Evolutionary conservation across 2,797 vertebrate species (phyloP).

Genomic region (Siniperca scherzeri): DNA sequence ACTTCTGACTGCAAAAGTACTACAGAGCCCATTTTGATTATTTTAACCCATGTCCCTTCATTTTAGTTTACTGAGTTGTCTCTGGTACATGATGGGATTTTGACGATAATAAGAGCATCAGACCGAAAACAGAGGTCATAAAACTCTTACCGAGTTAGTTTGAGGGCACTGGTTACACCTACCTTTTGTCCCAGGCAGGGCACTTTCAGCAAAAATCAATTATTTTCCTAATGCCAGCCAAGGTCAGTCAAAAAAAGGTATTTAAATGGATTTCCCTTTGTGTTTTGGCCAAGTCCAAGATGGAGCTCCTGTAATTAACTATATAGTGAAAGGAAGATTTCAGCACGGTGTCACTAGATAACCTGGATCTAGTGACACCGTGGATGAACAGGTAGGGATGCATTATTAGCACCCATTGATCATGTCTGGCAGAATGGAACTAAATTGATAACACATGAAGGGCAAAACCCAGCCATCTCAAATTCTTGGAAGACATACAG

Average conservation of each 20-base stretch:
- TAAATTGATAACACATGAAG: conserved; percentile 7
- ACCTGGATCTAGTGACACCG: no score
- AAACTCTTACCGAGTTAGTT: background rate
- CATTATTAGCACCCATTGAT: background rate
- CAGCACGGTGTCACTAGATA: background rate
- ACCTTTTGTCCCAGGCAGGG: background rate
- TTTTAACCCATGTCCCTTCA: conserved; percentile 11
- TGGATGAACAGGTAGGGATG: background rate
- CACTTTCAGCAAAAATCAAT: conserved; percentile 1
- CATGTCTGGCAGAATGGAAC: background rate
- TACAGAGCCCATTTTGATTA: conserved; percentile 8
- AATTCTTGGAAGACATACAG: background rate
- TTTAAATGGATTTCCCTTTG: background rate
- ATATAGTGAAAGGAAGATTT: conserved; percentile 8
- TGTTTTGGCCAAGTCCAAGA: background rate
- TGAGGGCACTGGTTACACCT: conserved; percentile 1
- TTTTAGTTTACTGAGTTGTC: conserved; percentile 13
- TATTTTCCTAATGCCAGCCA: conserved; percentile 3
- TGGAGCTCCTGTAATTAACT: conserved; percentile 19
- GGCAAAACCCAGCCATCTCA: conserved; percentile 6
- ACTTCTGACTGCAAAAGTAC: conserved; percentile 1
- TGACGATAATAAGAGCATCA: conserved; percentile 36
- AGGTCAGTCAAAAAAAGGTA: conserved; percentile 11
- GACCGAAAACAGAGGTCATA: conserved; percentile 37
- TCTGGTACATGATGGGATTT: conserved; percentile 27